Percentiles rank a stretch among this genome's conserved stretches.
These are phyloP conservation scores for Sigmodon hispidus DNA, from an alignment of 2,113 vertebrate genomes.

Conservation along the genomic window DNA sequence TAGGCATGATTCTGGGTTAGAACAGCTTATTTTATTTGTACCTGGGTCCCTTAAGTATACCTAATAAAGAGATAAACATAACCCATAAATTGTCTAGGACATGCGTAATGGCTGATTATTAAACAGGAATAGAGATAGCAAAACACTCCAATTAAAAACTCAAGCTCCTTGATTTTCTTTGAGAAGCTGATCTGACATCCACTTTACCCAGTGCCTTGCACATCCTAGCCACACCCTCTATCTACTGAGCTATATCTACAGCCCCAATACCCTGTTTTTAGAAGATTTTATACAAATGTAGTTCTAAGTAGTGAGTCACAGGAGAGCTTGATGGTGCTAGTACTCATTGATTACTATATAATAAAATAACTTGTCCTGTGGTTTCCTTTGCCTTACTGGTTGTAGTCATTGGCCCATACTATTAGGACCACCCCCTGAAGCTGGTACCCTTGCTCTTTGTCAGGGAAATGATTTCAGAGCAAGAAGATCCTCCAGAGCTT, in stretches of 20 bases:
- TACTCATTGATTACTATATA: not conserved
- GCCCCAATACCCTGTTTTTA: not conserved
- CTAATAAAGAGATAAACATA: slow-evolving; percentile 18
- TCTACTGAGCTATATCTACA: not conserved
- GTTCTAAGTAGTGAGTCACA: not conserved
- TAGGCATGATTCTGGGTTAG: slow-evolving; percentile 19
- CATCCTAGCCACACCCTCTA: no score
- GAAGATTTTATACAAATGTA: not conserved
- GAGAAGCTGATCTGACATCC: slow-evolving; percentile 2
- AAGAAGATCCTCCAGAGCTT: not conserved
- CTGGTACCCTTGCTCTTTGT: not conserved
- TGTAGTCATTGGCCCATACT: not conserved
- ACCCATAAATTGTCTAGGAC: not conserved
- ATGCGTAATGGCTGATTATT: not conserved
- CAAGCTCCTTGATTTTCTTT: not conserved
- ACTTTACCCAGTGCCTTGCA: not conserved
- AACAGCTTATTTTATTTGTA: slow-evolving; percentile 58
- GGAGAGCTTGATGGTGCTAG: not conserved
- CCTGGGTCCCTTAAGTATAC: not conserved
- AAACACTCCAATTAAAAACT: not conserved
- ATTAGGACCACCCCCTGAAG: not conserved
- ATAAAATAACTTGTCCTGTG: not conserved
- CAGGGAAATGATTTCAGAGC: not conserved
- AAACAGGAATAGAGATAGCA: not conserved
- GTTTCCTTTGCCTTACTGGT: not conserved